Base-by-base conservation (phyloP, 2,888 invertebrate species). In the Athrips mouffetella region DNA sequence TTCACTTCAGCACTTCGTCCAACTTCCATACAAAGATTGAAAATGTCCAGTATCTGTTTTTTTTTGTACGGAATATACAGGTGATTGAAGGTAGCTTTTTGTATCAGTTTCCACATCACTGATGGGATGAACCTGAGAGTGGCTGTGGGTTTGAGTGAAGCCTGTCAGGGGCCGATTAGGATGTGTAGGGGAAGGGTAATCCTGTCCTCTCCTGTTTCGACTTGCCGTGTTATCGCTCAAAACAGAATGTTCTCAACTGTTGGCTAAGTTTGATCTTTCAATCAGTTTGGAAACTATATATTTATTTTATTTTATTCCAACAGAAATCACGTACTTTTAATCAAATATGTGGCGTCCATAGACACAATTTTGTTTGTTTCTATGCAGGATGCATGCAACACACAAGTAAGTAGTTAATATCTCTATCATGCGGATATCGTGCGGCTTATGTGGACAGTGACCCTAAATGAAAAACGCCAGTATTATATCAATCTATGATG, bases 31-130 rank as follows among this genome's bases (percentile, higher is more conserved):
- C n/a, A n/a, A n/a, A n/a, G n/a, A n/a, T n/a, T n/a, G n/a, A n/a
- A 27, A 3, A 5, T 27, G 27, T 27, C 7, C 27, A 27, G 27
- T 10, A 27, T 27, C n/a, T 7, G 7, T 8, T 27, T 27, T 2
- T 27, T 8, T 27, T 8, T 27, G 27, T 7, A 58, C 56, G 61
- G 71, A 70, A 69, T 59, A 62, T 57, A 47, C 67, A 70, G 66
- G 73, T 70, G 77, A 76, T 72, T 72, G 65, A 59, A 63, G 60
- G 56, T 65, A 56, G 63, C 56, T 60, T 58, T 65, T 62, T 62
- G 62, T 74, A 76, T 78, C 78, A 67, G 64, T 77, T 78, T 77
- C 65, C 76, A 75, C 78, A 76, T 71, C 73, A 78, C 72, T 72
- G 76, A 75, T 70, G 65, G 62, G 53, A 59, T 79, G 79, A 80